phyloP scores from a whole-genome alignment of 2,888 invertebrate species.

The Melieria omissa region DNA sequence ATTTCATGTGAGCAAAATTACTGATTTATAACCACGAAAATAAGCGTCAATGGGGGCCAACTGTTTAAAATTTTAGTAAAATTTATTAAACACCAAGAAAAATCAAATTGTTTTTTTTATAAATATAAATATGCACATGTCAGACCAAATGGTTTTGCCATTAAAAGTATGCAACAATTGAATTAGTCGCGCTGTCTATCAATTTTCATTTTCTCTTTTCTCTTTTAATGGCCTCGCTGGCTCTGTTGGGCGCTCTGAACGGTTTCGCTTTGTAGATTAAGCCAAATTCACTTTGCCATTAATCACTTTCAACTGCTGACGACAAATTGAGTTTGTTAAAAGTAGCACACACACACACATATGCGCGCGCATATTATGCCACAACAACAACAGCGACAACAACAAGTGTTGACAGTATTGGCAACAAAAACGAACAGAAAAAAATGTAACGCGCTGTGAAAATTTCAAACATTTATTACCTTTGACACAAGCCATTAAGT shows the following conservation, averaged over 20 bases:
- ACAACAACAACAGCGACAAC: background rate
- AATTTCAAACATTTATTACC: constrained; percentile 28
- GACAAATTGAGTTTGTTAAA: constrained; percentile 32
- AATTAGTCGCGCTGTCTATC: background rate
- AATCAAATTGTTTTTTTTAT: background rate
- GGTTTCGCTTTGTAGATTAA: constrained; percentile 7
- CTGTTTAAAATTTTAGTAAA: background rate
- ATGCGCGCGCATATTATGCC: background rate
- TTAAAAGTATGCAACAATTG: too few species aligned
- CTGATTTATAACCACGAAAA: constrained; percentile 21
- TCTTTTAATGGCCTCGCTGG: background rate
- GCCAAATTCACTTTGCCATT: constrained; percentile 24
- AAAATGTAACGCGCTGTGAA: background rate
- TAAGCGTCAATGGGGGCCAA: constrained; percentile 8
- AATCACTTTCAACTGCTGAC: constrained; percentile 28
- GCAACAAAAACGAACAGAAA: background rate
- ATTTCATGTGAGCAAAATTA: background rate
- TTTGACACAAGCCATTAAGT: constrained; percentile 35
- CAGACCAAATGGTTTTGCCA: background rate
- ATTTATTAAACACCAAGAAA: constrained; percentile 1
- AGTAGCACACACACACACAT: constrained; percentile 8
- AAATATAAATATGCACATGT: constrained; percentile 10
- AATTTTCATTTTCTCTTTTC: constrained; percentile 2
- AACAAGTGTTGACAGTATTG: too few species aligned
- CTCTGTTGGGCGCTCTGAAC: background rate